phyloP scores from a whole-genome alignment of 2,888 invertebrate species.

The Noctuana brunneofusca region DNA sequence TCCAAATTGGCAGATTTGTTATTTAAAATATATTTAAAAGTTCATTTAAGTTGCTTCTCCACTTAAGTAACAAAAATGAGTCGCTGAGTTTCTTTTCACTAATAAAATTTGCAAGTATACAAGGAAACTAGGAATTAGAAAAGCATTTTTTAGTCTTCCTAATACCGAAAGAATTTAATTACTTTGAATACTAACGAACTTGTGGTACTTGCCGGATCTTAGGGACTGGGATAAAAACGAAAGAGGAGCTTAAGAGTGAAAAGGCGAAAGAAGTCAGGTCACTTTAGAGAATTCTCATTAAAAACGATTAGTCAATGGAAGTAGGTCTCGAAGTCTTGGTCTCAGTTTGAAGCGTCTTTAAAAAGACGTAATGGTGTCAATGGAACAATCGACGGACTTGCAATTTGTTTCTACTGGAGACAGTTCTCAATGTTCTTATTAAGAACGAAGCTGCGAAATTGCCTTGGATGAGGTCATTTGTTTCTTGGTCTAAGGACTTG shows the following conservation, averaged over 20 bases:
- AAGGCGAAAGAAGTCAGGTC: conserved; percentile 10
- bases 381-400: conserved; percentile 26
- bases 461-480: conserved; percentile 2
- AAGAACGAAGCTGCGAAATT: neutral
- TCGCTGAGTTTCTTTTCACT: no score
- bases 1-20: no score
- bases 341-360: conserved; percentile 14
- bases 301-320: conserved; percentile 32
- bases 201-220: neutral
- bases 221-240: neutral
- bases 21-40: no score
- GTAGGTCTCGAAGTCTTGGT: conserved; percentile 28
- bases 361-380: conserved; percentile 31
- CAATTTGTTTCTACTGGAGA: conserved; percentile 20
- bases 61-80: no score
- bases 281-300: conserved; percentile 31
- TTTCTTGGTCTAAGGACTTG: neutral
- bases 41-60: no score
- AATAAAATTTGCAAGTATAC: neutral
- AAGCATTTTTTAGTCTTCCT: conserved; percentile 1
- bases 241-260: neutral
- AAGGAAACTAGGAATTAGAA: neutral
- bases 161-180: conserved; percentile 2
- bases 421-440: conserved; percentile 12
- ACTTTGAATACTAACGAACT: conserved; percentile 11